Evolutionary conservation across 1,140 invertebrate species (phyloP), one percentile per base, ranked within the genome.

Genomic region (Aleiodes sp.): DNA sequence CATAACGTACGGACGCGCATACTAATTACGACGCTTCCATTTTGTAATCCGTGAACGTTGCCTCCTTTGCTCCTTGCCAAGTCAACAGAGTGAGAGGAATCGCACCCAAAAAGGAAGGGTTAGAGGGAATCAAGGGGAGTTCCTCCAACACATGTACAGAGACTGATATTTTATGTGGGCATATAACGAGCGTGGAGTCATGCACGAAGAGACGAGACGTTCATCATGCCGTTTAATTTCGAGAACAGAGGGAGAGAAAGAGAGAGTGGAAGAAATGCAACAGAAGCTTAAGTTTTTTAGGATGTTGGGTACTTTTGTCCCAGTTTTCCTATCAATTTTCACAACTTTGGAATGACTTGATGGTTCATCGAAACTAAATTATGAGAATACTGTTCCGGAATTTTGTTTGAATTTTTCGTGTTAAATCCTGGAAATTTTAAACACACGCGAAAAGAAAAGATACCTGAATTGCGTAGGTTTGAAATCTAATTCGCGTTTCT

Each of bases 1-100:
- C 71, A 77, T 78, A 80, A 78, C 78, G 79, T 78, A 72, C 79
- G 80, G 81, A 84, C 80, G 80, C 81, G 83, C 82, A 82, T 84
- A 85, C 82, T 85, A 85, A 85, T 85, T 85, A 84, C 78, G 70
- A 69, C 73, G 76, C 52, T 81, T 80, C 78, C 80, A 82, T 83
- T 81, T 82, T 82, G 77, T 59, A 29, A 59, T 59, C 28, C 26
- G n/a, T 31, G 56, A 59, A 14, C 28, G 28, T 26, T 41, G 43
- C 21, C 66, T 65, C 46, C 43, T 57, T 35, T 61, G 19, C 26
- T 39, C 33, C 31, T 35, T 62, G 12, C 28, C 24, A 65, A 65
- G 61, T 62, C 37, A 59, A 46, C 46, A 65, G 31, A 61, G 35
- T 57, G 63, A 62, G 70, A 61, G 65, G 35, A 67, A 16, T 68